These are phyloP conservation scores for Volucella zonaria DNA, from an alignment of 2,888 invertebrate species.

Conservation along the genomic window DNA sequence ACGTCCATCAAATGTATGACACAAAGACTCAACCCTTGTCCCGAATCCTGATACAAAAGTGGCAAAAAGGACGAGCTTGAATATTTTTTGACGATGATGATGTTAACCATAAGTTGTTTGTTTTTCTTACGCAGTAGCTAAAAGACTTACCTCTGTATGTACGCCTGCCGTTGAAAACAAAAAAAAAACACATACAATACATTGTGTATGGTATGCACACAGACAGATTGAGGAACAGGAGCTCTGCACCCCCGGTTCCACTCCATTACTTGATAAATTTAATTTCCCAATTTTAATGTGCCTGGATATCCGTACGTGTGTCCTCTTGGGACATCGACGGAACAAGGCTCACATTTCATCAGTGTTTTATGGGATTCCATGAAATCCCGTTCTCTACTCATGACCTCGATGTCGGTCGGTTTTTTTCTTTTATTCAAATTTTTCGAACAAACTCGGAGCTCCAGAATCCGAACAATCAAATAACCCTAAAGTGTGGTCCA, in stretches of 20 bases:
- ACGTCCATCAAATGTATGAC: conserved; percentile 28
- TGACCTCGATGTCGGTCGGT: neutral
- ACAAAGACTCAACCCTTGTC: conserved; percentile 15
- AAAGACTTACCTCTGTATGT: neutral
- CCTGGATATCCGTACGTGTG: neutral
- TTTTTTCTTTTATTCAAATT: conserved; percentile 5
- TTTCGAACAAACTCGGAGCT: neutral
- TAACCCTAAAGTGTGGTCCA: neutral
- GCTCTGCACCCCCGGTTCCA: neutral
- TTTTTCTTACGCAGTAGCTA: neutral
- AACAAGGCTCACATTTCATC: conserved; percentile 28
- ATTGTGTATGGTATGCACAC: too few relatives aligned
- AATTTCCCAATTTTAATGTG: conserved; percentile 22
- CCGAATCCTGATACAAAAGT: conserved; percentile 4
- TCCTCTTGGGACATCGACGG: neutral
- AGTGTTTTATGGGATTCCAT: conserved; percentile 24
- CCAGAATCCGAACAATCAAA: neutral
- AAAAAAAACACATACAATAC: too few relatives aligned
- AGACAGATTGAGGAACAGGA: neutral
- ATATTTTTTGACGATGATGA: conserved; percentile 13
- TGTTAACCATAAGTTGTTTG: conserved; percentile 16
- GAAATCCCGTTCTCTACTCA: neutral
- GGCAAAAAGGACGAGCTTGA: conserved; percentile 10
- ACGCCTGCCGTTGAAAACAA: neutral
- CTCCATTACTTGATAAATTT: conserved; percentile 20